A percentile compares a stretch with the other conserved stretches of the same genome.
Evolutionary conservation across 2,113 vertebrate genomes (phyloP).

Genomic region (Poeciliopsis occidentalis): DNA sequence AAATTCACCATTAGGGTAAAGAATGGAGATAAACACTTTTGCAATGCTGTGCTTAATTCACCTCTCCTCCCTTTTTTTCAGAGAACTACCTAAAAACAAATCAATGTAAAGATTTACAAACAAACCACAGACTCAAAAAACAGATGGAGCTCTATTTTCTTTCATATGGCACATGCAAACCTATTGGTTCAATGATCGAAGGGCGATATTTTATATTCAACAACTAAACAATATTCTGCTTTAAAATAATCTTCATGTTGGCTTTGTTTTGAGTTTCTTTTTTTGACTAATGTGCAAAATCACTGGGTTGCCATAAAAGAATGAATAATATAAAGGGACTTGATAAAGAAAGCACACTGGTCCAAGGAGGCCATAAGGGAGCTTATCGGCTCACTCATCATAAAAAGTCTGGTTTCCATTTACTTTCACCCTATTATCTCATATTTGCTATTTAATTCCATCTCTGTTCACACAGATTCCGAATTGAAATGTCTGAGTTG

Average conservation of each 20-base stretch:
- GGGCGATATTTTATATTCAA: slow-evolving; percentile 72
- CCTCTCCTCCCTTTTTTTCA: slow-evolving; percentile 22
- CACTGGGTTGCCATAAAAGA: slow-evolving; percentile 61
- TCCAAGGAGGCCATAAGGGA: too few relatives aligned
- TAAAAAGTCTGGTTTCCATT: neutral
- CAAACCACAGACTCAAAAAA: slow-evolving; percentile 31
- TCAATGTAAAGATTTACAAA: slow-evolving; percentile 32
- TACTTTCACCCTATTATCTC: neutral
- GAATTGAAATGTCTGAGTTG: slow-evolving; percentile 40
- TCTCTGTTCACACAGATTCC: slow-evolving; percentile 13
- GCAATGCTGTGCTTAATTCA: slow-evolving; percentile 42
- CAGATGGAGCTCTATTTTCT: slow-evolving; percentile 18
- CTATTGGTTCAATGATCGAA: slow-evolving; percentile 46
- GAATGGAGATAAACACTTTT: slow-evolving; percentile 45
- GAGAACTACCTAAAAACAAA: slow-evolving; percentile 23
- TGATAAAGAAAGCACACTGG: slow-evolving; percentile 24
- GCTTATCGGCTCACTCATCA: neutral
- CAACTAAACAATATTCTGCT: slow-evolving; percentile 73
- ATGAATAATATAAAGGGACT: slow-evolving; percentile 38
- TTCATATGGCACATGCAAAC: slow-evolving; percentile 51
- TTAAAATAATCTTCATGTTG: slow-evolving; percentile 73
- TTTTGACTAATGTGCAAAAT: slow-evolving; percentile 70
- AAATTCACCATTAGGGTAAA: slow-evolving; percentile 37
- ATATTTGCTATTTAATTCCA: slow-evolving; percentile 16
- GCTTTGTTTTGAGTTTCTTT: slow-evolving; percentile 49